Base-by-base conservation (phyloP, 2,797 vertebrate species). In the Lophotriccus pileatus region DNA sequence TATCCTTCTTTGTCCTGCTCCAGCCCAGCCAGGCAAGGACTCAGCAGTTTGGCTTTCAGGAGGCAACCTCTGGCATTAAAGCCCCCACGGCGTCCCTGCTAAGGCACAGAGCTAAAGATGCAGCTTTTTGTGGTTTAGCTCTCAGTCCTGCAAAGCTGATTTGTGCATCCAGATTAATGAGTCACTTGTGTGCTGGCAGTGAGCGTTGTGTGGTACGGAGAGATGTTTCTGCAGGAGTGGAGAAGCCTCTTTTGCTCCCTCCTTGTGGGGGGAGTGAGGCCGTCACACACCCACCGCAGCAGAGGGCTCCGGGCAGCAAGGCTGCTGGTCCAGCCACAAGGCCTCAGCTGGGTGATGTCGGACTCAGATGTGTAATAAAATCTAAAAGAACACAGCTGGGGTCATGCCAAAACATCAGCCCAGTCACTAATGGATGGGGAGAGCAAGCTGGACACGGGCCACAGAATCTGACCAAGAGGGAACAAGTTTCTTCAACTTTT, bases 311-410 rank as follows among this genome's bases (percentile, higher is more conserved):
- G 25, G 28, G 17, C 28, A 19, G 50, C 50, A 19, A 30, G 50
- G 28, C 10, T 27, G 27, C 37, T 62, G 27, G 37, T 21, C 27
- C 37, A 22, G 60, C 27, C 39, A 15, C 56, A 27, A 22, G 34
- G 32, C 11, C 27, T 36, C 20, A 2, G 3, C 1, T 3, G 27
- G 9, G 15, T 43, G 2, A 30, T 4, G 20, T 8, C 1, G 6
- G 39, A 30, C 23, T 22, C 9, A 3, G 46, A 24, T 5, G 3
- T 0, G 1, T 6, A 21, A 41, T 24, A 50, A 69, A 58, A 75
- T 44, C 25, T 34, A 8, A 39, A 67, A 49, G 39, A 24, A 37
- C 18, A 37, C 69, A 59, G 4, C 34, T 64, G 39, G 50, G 41
- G 21, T 30, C 5, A 1, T 11, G 37, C 11, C 34, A 4, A 49